Percentiles rank a stretch among this genome's conserved stretches.
phyloP scores from a whole-genome alignment of 2,797 vertebrate genomes.

The Sciurus vulgaris region DNA sequence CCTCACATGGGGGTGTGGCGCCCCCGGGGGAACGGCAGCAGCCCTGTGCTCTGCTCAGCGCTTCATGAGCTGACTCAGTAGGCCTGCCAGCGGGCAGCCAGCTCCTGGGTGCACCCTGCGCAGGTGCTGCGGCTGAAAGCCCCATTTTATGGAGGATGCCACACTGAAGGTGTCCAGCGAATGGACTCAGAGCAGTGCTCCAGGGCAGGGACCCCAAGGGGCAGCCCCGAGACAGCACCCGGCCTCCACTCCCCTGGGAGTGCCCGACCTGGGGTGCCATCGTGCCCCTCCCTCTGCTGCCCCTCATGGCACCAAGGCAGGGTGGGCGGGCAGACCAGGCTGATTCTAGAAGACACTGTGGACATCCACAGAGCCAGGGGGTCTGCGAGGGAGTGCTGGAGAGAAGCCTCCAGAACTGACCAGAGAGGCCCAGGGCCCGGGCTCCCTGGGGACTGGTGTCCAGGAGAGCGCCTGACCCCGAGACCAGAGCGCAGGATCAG shows the following conservation, averaged over 20 bases:
- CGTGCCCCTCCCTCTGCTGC: accelerated
- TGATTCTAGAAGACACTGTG: background rate
- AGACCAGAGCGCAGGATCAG: background rate
- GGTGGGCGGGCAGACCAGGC: accelerated
- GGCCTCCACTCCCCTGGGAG: no score
- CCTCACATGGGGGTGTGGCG: no score
- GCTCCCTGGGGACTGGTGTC: background rate
- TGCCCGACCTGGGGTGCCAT: accelerated
- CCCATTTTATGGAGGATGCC: background rate
- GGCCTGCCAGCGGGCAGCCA: background rate
- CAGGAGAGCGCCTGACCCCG: no score
- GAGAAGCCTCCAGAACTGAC: background rate
- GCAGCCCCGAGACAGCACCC: background rate
- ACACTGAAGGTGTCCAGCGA: accelerated
- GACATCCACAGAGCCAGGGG: accelerated
- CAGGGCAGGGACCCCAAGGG: background rate
- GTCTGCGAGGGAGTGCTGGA: accelerated
- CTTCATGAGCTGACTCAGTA: no score
- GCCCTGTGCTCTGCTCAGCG: no score
- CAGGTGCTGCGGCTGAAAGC: accelerated
- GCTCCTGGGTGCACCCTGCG: background rate
- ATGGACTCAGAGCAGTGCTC: accelerated
- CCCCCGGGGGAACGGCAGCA: no score
- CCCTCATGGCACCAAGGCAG: accelerated
- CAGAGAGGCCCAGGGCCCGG: accelerated